phyloP scores from a whole-genome alignment of 1,140 invertebrate species.

The Platyura marginata region DNA sequence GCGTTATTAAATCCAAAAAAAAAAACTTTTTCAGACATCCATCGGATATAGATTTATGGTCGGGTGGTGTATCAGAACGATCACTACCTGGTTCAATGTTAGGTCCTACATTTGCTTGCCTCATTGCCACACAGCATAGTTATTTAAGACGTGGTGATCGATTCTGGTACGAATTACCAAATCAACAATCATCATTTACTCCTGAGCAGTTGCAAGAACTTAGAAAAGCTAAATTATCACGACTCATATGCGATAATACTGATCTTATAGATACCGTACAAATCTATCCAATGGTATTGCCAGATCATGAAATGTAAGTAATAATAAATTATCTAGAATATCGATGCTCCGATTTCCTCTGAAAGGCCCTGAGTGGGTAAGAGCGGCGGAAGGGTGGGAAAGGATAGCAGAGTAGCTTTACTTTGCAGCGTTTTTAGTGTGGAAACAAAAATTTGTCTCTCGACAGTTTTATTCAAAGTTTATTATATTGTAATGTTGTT shows the following conservation, averaged over 20 bases:
- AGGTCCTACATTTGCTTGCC: conserved; percentile 87
- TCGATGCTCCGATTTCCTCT: neutral
- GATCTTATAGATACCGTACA: conserved; percentile 85
- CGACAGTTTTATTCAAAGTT: conserved; percentile 1
- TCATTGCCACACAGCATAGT: conserved; percentile 92
- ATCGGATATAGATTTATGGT: conserved; percentile 80
- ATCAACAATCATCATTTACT: conserved; percentile 82
- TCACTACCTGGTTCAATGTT: conserved; percentile 74
- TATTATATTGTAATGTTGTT: neutral
- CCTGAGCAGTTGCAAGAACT: conserved; percentile 81
- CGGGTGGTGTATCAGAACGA: conserved; percentile 78
- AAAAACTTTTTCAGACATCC: conserved; percentile 39
- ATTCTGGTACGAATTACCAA: conserved; percentile 90
- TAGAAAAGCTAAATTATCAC: conserved; percentile 64
- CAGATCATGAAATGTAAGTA: conserved; percentile 79
- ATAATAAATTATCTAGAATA: conserved; percentile 1
- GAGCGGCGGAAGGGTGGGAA: no score
- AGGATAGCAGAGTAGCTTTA: no score
- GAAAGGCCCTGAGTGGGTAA: neutral
- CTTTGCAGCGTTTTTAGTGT: no score
- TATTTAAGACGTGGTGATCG: conserved; percentile 79
- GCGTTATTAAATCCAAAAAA: neutral
- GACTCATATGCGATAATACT: conserved; percentile 89
- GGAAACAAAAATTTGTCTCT: no score
- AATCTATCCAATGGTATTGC: conserved; percentile 80